phyloP scores from a whole-genome alignment of 2,888 invertebrate genomes.

The Formica aserva region DNA sequence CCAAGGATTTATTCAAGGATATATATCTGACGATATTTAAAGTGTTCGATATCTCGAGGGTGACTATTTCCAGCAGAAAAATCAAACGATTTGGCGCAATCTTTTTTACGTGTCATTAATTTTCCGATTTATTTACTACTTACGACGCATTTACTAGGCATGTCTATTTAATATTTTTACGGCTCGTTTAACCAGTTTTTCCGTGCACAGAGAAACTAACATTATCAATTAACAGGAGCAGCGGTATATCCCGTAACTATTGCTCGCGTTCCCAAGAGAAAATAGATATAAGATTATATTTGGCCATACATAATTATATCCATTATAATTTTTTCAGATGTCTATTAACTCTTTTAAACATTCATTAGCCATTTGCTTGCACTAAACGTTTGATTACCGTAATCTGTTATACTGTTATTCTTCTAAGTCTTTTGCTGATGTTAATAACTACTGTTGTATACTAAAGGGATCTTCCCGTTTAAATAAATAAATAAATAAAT shows the following conservation, averaged over 20 bases:
- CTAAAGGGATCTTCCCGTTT: too few species aligned
- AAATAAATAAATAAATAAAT: too few species aligned
- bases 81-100: not conserved
- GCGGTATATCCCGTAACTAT: conserved; percentile 6
- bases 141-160: not conserved
- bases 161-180: not conserved
- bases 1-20: not conserved
- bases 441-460: too few species aligned
- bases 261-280: too few species aligned
- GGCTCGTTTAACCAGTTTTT: not conserved
- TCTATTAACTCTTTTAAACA: too few species aligned
- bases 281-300: too few species aligned
- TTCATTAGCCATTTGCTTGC: too few species aligned
- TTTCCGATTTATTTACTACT: not conserved
- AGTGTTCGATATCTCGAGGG: not conserved
- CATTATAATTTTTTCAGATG: too few species aligned
- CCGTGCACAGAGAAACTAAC: not conserved
- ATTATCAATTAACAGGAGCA: not conserved
- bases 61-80: not conserved
- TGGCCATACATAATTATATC: too few species aligned
- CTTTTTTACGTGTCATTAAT: not conserved
- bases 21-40: not conserved
- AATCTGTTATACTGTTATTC: too few species aligned
- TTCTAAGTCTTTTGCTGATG: too few species aligned
- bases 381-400: too few species aligned